Base-by-base conservation (phyloP, 2,113 vertebrate species). In the Chinchilla lanigera region DNA sequence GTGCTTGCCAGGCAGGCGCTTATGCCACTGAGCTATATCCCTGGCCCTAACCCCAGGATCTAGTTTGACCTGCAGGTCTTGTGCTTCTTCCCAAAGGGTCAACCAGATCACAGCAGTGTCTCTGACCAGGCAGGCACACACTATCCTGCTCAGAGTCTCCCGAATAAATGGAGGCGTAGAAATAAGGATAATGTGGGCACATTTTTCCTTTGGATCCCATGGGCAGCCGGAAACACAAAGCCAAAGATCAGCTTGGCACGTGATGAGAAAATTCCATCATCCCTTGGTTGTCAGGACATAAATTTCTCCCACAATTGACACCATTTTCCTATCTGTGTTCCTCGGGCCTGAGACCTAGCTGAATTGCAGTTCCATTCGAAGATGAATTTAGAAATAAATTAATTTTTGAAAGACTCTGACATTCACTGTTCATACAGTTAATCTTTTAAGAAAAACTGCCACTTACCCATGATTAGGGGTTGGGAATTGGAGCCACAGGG, bases 71-170 rank as follows among this genome's bases (percentile, higher is more conserved):
- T 58, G 4, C 3, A 24, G 30, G n/a, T 20, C 41, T 58, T 33
- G 1, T 13, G 8, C n/a, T 44, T 88, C 41, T 94, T 61, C 54
- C n/a, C 73, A 52, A 81, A 5, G 26, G 24, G 41, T 41, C 63
- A 30, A 0, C 38, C 30, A 14, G 1, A 1, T 24, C 24, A 12
- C 13, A 9, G 14, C 3, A 5, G 20, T 7, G 26, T 44, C 80
- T 63, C 78, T 20, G 44, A 33, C 19, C 26, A 3, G 4, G 26
- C 0, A 0, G 0, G 7, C 8, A 33, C 0, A 26, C 7, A 10
- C 19, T 7, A 1, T 4, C 4, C 9, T 58, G 33, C 22, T 38
- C 41, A 73, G 17, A 35, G n/a, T 30, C 26, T n/a, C 63, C 85
- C 81, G 38, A 87, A 67, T 73, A 26, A 75, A 58, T 2, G 11